Evolutionary conservation across 2,888 invertebrate genomes (phyloP), one percentile per base, ranked within the genome.

Genomic region (Acleris cristana): DNA sequence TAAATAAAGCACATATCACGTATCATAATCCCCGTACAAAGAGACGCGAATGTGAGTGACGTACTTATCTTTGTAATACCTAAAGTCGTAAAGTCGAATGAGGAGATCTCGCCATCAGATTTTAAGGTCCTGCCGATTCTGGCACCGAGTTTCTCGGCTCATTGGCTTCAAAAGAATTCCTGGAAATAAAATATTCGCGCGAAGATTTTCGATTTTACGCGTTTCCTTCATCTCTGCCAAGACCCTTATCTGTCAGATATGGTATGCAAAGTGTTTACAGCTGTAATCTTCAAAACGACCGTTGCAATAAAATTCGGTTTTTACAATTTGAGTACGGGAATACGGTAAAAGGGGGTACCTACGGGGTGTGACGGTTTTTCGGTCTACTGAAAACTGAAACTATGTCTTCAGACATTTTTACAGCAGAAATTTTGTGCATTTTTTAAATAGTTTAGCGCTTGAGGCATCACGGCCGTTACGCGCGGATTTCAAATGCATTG

Each of bases 1-100:
- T 87, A 88, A 89, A 90, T 84, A 88, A 88, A 80, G 78, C 77
- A 79, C 79, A 78, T 81, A 85, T 88, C 85, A 84, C 89, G 87
- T 87, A 83, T 85, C 90, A 90, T 91, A 89, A 90, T 89, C 88
- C 89, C 79, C 84, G 87, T 83, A 89, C 87, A 89, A 89, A 86
- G 88, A 83, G 77, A 83, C 84, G 84, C 83, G 86, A 86, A 88
- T 85, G 85, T 86, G 87, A 89, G 84, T 88, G 85, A 87, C 80
- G 85, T 81, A 85, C 84, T 89, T 83, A 85, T 85, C 83, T 84
- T 85, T 84, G 85, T 89, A 86, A 88, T 86, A 86, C 82, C 78
- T 83, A 82, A 82, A 82, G 76, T 87, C 90, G 84, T 90, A 90
- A 90, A 90, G 83, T 79, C 79, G 85, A 85, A 89, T 86, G 87